Percentiles rank a stretch among this genome's conserved stretches.
Evolutionary conservation across 2,113 vertebrate genomes (phyloP).

Genomic region (Thalassarche chlororhynchos): DNA sequence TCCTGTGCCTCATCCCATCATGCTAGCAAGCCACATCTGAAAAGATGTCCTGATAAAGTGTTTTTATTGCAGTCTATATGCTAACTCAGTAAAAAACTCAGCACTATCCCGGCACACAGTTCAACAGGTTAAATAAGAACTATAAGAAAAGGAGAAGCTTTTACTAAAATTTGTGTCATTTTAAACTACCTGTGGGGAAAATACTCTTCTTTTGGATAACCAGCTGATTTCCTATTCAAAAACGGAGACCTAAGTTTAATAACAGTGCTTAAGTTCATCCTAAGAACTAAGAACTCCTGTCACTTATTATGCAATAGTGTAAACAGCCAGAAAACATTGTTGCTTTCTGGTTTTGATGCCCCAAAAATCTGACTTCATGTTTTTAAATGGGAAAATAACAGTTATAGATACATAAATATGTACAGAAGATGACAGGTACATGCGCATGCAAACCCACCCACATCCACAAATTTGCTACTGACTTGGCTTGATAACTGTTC

Average conservation of each 20-base stretch:
- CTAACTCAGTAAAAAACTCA: background rate
- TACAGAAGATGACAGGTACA: background rate
- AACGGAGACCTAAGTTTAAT: background rate
- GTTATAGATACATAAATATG: background rate
- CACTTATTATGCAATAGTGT: background rate
- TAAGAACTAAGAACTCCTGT: background rate
- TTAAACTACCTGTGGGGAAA: background rate
- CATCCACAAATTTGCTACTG: background rate
- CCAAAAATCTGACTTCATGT: background rate
- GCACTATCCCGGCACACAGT: background rate
- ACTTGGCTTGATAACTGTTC: background rate
- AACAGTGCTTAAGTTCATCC: background rate
- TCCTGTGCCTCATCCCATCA: background rate
- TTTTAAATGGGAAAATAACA: background rate
- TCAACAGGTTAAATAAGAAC: background rate
- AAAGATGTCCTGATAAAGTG: background rate
- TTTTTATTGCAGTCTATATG: background rate
- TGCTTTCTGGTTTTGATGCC: background rate
- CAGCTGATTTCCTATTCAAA: background rate
- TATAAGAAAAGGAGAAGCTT: background rate
- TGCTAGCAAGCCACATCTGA: background rate
- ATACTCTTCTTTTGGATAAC: background rate
- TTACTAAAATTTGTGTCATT: background rate
- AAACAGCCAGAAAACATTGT: background rate
- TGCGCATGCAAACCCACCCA: background rate